phyloP scores from a whole-genome alignment of 2,888 invertebrate species.

The Drosophila nr. perissopoda region DNA sequence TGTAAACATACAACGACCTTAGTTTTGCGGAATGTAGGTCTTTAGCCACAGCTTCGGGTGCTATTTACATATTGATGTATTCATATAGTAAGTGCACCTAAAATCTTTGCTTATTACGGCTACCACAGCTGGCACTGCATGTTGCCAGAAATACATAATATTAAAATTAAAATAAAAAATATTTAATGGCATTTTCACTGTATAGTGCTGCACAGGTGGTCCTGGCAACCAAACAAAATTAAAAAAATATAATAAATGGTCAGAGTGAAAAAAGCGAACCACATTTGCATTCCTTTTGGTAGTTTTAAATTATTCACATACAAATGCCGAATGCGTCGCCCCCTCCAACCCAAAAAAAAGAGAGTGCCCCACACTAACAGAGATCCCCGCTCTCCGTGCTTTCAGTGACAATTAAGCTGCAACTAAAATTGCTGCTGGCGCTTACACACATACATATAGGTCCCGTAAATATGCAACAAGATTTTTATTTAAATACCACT shows the following conservation, averaged over 20 bases:
- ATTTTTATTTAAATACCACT: constrained; percentile 80
- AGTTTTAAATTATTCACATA: constrained; percentile 76
- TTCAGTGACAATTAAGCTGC: constrained; percentile 76
- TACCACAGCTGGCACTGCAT: constrained; percentile 12
- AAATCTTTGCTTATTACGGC: constrained; percentile 26
- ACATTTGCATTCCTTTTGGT: constrained; percentile 78
- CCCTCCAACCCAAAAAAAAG: constrained; percentile 17
- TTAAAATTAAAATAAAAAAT: constrained; percentile 8
- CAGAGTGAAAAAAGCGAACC: constrained; percentile 23
- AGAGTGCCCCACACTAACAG: constrained; percentile 7
- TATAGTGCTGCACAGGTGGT: constrained; percentile 30
- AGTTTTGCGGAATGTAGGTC: constrained; percentile 1
- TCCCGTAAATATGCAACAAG: constrained; percentile 74
- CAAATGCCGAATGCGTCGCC: constrained; percentile 44
- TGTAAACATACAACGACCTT: neutral
- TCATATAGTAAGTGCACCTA: neutral
- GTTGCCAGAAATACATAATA: neutral
- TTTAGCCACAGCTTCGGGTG: neutral
- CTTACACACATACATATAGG: constrained; percentile 17
- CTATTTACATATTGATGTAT: neutral
- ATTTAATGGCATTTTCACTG: constrained; percentile 39
- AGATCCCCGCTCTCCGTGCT: constrained; percentile 5
- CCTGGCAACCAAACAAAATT: constrained; percentile 2
- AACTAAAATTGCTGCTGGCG: constrained; percentile 70
- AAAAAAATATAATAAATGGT: constrained; percentile 22